These are phyloP conservation scores for Speoplatyrhinus poulsoni DNA, from an alignment of 2,113 vertebrate genomes.

Conservation along the genomic window DNA sequence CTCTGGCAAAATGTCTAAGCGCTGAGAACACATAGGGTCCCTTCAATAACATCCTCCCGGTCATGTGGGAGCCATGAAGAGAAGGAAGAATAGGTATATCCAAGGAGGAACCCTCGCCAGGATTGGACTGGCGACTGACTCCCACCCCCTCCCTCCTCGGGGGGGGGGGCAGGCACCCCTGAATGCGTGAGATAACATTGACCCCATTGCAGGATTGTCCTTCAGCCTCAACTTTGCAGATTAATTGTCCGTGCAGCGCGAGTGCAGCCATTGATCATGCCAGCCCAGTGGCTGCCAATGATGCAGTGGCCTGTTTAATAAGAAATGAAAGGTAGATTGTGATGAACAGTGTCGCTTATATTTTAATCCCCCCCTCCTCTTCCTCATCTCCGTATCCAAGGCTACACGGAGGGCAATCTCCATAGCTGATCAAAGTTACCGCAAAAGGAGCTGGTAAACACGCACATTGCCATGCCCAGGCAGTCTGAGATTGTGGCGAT, in stretches of 20 bases:
- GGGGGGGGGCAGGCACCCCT: not conserved
- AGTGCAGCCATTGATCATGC: conserved; percentile 63
- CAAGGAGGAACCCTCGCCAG: conserved; percentile 16
- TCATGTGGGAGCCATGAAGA: not conserved
- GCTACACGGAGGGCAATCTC: conserved; percentile 22
- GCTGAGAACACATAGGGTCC: conserved; percentile 15
- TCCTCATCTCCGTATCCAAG: conserved; percentile 13
- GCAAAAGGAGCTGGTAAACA: conserved; percentile 41
- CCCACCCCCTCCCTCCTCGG: conserved; percentile 27
- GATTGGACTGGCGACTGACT: conserved; percentile 9
- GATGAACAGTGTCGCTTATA: conserved; percentile 50
- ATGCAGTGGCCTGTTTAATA: conserved; percentile 62
- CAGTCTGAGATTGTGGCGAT: conserved; percentile 13
- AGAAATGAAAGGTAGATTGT: conserved; percentile 54
- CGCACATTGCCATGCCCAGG: conserved; percentile 35
- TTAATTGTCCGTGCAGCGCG: conserved; percentile 61
- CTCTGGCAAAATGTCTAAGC: conserved; percentile 19
- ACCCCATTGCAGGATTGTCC: conserved; percentile 68
- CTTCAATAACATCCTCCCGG: not conserved
- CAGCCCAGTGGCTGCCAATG: conserved; percentile 41
- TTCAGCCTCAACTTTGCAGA: conserved; percentile 62
- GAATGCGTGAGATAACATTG: conserved; percentile 68
- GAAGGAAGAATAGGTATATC: conserved; percentile 5
- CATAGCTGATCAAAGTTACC: conserved; percentile 26
- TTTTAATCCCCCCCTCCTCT: not conserved